phyloP scores from a whole-genome alignment of 2,888 invertebrate species.

The Coronaproctus castanopsis region DNA sequence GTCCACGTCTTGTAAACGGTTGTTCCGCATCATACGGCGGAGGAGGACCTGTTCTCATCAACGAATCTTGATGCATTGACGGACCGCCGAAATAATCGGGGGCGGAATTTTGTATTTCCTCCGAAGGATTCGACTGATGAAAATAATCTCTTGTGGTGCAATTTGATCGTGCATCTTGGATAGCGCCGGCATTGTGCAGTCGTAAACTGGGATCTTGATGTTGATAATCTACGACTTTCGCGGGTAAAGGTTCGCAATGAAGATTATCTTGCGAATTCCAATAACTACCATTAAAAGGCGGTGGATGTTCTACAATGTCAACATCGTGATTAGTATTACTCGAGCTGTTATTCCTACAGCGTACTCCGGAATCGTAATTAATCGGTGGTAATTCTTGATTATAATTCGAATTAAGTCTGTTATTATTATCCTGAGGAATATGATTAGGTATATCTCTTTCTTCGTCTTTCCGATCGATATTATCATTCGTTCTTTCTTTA shows the following conservation, averaged over 20 bases:
- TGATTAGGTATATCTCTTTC: neutral
- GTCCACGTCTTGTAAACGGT: neutral
- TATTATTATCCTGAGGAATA: neutral
- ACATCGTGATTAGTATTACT: neutral
- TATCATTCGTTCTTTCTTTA: neutral
- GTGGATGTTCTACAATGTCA: no score
- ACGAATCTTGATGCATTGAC: neutral
- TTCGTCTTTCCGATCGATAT: neutral
- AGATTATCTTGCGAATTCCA: no score
- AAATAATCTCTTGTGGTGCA: neutral
- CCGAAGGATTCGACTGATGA: neutral
- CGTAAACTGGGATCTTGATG: no score
- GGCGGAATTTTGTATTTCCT: neutral
- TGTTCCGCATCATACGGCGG: neutral
- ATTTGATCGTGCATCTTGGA: neutral
- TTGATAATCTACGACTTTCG: no score
- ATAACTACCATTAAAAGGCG: no score
- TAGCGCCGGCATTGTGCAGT: neutral
- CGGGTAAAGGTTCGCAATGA: no score
- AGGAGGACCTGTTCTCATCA: neutral
- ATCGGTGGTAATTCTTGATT: neutral
- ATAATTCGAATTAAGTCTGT: no score
- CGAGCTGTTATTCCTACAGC: neutral
- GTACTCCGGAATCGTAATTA: neutral
- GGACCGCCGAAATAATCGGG: neutral